Evolutionary conservation across 2,797 vertebrate species (phyloP), one percentile per base, ranked within the genome.

Genomic region (Uromys caudimaculatus): DNA sequence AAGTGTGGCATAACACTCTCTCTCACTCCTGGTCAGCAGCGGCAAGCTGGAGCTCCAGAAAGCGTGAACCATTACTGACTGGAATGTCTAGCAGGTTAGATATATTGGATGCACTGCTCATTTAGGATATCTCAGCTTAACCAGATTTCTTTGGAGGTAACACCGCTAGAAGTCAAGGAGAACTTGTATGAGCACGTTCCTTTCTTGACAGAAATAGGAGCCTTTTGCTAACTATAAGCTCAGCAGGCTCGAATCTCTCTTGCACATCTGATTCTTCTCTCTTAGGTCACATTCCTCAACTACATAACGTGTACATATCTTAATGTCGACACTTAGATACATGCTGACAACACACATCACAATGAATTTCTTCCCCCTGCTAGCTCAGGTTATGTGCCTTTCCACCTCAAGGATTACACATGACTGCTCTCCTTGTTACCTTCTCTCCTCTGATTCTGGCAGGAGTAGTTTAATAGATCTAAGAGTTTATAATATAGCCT

Each of bases 151-250:
- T 69, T 29, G 60, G 27, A 19, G 38, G 44, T 35, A 71, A 58
- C 9, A 44, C 3, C 35, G n/a, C 29, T 78, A 8, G 12, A 6
- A 50, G 21, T 23, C 12, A 23, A 86, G 73, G 32, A 50, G 10
- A 3, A 17, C 1, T 58, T 84, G 32, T 32, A 71, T 4, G 52
- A 76, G 56, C 38, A 67, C 0, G 11, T 44, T 90, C 44, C 3
- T 35, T 29, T 87, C 69, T 71, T 58, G 71, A 60, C 2, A 87
- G 52, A 93, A 95, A 90, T 17, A 60, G 13, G 6, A 67, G 16
- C 69, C n/a, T 35, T 32, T 32, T 89, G 41, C 52, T 92, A 93
- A 92, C n/a, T 79, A 6, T 35, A n/a, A 91, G n/a, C 60, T 82
- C 67, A 88, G 44, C 12, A 35, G 52, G 41, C 58, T 79, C 60